Conservation (phyloP, 2,797 vertebrate genomes). For the Scolopax bukidnonensis region DNA sequence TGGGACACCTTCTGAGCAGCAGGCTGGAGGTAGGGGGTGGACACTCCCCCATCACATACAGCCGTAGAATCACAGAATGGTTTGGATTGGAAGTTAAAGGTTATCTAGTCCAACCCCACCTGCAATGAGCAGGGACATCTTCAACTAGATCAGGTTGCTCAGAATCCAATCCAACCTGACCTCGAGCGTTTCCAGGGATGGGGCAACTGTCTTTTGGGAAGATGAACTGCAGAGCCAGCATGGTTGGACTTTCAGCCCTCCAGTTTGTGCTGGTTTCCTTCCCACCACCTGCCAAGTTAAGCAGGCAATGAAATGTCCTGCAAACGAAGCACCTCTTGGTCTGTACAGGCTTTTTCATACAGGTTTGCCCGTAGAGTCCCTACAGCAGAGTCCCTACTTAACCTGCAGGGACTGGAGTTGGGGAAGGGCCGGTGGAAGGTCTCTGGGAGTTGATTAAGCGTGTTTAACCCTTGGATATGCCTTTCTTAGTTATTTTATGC, state of each 20-base stretch:
- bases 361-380: neutral
- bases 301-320: neutral
- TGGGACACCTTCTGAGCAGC: neutral
- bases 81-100: neutral
- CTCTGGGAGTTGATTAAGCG: neutral
- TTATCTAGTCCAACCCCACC: neutral
- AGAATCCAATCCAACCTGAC: neutral
- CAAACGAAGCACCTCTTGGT: fast-evolving
- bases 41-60: neutral
- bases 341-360: neutral
- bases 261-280: neutral
- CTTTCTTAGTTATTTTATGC: neutral
- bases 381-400: neutral
- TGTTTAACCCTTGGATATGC: neutral
- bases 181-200: neutral
- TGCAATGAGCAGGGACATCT: neutral
- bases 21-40: neutral
- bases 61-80: neutral
- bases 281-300: neutral
- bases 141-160: neutral
- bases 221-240: neutral
- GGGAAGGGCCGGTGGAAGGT: neutral
- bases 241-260: neutral
- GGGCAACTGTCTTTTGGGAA: neutral
- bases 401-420: neutral